Base-by-base conservation (phyloP, 2,888 invertebrate genomes). In the Cerastis rubricosa region DNA sequence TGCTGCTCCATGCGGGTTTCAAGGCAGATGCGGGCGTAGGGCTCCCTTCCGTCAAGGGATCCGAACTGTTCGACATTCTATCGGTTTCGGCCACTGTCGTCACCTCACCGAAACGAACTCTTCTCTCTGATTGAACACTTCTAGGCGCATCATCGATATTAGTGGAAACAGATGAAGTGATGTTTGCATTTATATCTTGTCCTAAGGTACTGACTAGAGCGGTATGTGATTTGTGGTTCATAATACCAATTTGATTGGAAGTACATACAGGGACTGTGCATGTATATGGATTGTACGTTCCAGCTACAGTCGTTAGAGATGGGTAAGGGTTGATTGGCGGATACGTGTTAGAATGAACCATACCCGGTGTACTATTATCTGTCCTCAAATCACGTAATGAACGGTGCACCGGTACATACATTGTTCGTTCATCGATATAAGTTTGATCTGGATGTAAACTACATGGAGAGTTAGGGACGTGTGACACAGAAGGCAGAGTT, bases 1-100 rank as follows among this genome's bases (percentile, higher is more conserved):
- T 94, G 96, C 96, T 96, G 96, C 95, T 96, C 96, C 95, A 95
- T 94, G 94, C 95, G 94, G 96, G 95, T 94, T 93, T 95, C 95
- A 92, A 90, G 92, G 91, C 90, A 89, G 94, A 90, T 87, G 92
- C 92, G 91, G 94, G 93, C 92, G 94, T 92, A 90, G 92, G 87
- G 90, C 94, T 94, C 89, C 91, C 94, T 88, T 95, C 95, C 91
- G 91, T 91, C 92, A 89, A 91, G 80, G 91, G 90, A 87, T 94
- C 95, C 92, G 92, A 92, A 92, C 91, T 93, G 94, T 94, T 92
- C 90, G 94, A 93, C 91, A 93, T 89, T 91, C 85, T 92, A 92
- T 95, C 95, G 84, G 90, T 90, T 86, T 95, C 95, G 76, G 93
- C 91, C 90, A 95, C 94, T 91, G 94, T 94, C 88, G 93, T 94